A percentile compares a stretch with the other conserved stretches of the same genome.
These are phyloP conservation scores for Alaudala cheleensis DNA, from an alignment of 2,113 vertebrate species.

Conservation along the genomic window DNA sequence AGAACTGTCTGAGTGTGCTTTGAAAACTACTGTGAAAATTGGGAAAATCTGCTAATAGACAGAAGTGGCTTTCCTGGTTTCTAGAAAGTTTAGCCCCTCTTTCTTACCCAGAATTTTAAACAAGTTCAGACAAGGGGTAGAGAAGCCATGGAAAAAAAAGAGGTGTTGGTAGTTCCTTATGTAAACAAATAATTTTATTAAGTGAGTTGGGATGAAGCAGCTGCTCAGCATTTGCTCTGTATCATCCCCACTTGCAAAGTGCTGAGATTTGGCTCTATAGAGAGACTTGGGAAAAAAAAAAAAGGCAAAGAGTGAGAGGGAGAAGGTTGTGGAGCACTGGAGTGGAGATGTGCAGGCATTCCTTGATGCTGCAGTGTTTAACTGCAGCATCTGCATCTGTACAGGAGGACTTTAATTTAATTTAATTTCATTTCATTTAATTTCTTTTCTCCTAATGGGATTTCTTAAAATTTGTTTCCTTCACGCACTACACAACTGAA, in stretches of 20 bases:
- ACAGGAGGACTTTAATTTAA: neutral
- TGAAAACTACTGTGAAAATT: neutral
- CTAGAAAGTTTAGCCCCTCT: neutral
- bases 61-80: neutral
- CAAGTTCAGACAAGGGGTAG: constrained; percentile 34
- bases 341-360: rapidly evolving
- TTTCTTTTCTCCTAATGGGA: neutral
- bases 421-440: neutral
- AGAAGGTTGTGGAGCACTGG: neutral
- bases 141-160: neutral
- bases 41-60: neutral
- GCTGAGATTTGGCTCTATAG: neutral
- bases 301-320: neutral
- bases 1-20: neutral
- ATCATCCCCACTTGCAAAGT: constrained; percentile 25
- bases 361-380: neutral
- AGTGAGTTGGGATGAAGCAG: constrained; percentile 49
- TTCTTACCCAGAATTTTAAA: constrained; percentile 15
- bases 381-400: neutral
- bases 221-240: constrained; percentile 53
- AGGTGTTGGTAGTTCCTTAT: constrained; percentile 16
- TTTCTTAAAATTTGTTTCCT: neutral
- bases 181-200: constrained; percentile 60
- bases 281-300: neutral
- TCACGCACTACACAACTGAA: neutral